These are phyloP conservation scores for Trissolcus basalis DNA, from an alignment of 1,140 invertebrate species.

Conservation along the genomic window DNA sequence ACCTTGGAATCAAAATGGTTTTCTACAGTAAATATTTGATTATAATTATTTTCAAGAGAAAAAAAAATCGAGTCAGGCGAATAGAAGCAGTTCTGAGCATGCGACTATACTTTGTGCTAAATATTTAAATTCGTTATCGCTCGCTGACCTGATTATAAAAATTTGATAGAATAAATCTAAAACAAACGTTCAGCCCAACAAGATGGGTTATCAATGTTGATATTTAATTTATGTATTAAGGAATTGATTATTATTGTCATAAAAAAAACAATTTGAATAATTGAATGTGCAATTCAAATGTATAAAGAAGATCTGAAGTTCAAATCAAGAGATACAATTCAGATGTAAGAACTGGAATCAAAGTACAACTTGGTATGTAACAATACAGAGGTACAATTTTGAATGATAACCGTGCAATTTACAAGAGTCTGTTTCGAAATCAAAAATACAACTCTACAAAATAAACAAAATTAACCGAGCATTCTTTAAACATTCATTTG, in stretches of 20 bases:
- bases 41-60: too few species aligned
- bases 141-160: too few species aligned
- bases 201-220: neutral
- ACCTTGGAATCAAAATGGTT: constrained; percentile 38
- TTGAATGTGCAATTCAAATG: too few species aligned
- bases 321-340: too few species aligned
- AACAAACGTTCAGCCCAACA: too few species aligned
- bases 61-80: too few species aligned
- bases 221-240: constrained; percentile 1
- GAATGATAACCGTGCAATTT: constrained; percentile 41
- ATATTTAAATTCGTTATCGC: neutral
- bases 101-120: neutral
- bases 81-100: too few species aligned
- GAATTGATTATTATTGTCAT: too few species aligned
- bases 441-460: constrained; percentile 31
- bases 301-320: too few species aligned
- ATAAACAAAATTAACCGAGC: constrained; percentile 7
- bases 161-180: too few species aligned
- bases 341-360: neutral
- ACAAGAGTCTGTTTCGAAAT: neutral
- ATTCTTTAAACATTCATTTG: constrained; percentile 47
- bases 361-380: neutral
- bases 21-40: neutral
- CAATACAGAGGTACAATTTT: constrained; percentile 34
- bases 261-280: too few species aligned